A percentile compares a stretch with the other conserved stretches of the same genome.
Conservation (phyloP, 2,888 invertebrate species). For the Lycocerus yunnanus region DNA sequence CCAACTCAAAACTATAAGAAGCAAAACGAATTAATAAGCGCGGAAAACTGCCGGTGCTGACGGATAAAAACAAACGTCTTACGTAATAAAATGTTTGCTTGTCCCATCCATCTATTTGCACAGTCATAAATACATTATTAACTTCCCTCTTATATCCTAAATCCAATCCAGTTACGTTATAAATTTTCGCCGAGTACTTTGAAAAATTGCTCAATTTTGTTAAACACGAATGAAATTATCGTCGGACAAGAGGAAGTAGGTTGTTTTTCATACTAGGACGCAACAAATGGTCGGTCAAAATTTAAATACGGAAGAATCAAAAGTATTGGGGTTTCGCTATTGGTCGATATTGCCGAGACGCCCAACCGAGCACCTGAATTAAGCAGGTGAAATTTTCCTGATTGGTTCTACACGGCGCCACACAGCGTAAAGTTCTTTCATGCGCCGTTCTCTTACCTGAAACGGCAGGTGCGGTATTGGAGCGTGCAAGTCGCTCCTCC, state of each 20-base stretch:
- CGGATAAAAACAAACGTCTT: conserved; percentile 31
- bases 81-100: conserved; percentile 32
- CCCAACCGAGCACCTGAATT: conserved; percentile 36
- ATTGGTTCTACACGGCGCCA: conserved; percentile 32
- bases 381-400: conserved; percentile 33
- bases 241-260: neutral
- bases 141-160: conserved; percentile 8
- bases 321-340: conserved; percentile 16
- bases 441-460: conserved; percentile 49
- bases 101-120: conserved; percentile 28
- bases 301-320: neutral
- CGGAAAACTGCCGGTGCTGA: conserved; percentile 33
- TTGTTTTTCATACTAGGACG: neutral
- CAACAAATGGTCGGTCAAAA: neutral
- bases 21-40: conserved; percentile 40
- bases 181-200: conserved; percentile 8
- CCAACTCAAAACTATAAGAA: conserved; percentile 36
- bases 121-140: conserved; percentile 29
- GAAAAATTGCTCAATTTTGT: conserved; percentile 6
- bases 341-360: conserved; percentile 33
- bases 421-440: conserved; percentile 38
- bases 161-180: conserved; percentile 4
- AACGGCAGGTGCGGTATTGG: conserved; percentile 49
- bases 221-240: neutral
- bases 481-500: conserved; percentile 47